Base-by-base conservation (phyloP, 2,888 invertebrate species). In the Sturmia bella region DNA sequence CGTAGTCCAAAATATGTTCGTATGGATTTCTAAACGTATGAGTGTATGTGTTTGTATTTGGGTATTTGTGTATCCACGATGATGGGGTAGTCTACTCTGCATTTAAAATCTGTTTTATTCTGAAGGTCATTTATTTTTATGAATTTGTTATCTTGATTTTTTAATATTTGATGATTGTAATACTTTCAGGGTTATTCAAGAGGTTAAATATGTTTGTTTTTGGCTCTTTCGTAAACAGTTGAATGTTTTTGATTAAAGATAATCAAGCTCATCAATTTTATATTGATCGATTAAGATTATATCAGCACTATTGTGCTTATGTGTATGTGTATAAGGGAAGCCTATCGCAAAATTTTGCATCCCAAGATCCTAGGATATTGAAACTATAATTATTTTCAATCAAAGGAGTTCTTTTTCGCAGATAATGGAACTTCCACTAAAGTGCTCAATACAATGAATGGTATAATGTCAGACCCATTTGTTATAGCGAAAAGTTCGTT, bases 91-190 rank as follows among this genome's bases (percentile, higher is more conserved):
- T 66, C 66, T 63, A 21, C 64, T 56, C 69, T 72, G 52, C 59
- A 57, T 57, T 72, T 72, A n/a, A 72, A 72, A 72, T 59, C 37
- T 52, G 13, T 57, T 64, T 57, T 27, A 52, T 39, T 37, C 52
- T 72, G 59, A 79, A 79, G 78, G 78, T 68, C 78, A 79, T 45
- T 73, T 79, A 50, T 72, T 66, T 78, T 41, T 61, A 79, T 59
- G 59, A 66, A 59, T 78, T 72, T 64, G 57, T 78, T 57, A 43
- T 61, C 72, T 39, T 68, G 59, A 59, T 66, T 68, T 68, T 73
- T 73, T 59, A 66, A 79, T 79, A 54, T 79, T 73, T 73, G 52
- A 72, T 66, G 72, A 24, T 61, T 52, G 17, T 66, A 59, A 72
- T 72, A 72, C 39, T 78, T 72, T 72, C 66, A 78, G 57, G 78